Conservation (phyloP, 2,797 vertebrate genomes). For the Cheirogaleus major region DNA sequence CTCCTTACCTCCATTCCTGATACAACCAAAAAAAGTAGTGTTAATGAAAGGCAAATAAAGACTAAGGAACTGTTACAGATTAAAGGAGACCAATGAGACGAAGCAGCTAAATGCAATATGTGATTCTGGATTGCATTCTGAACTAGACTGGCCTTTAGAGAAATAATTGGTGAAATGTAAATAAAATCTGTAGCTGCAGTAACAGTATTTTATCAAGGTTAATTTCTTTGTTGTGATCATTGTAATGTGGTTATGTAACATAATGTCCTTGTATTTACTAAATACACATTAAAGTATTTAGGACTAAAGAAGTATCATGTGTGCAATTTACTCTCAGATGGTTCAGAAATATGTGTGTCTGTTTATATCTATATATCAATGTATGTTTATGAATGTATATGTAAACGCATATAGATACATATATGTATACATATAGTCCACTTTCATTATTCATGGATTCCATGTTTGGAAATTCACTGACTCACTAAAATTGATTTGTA, state of each 20-base stretch:
- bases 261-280: not conserved
- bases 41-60: not conserved
- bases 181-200: not conserved
- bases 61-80: not conserved
- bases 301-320: not conserved
- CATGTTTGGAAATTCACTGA: not conserved
- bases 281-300: not conserved
- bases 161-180: conserved; percentile 7
- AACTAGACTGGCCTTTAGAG: not conserved
- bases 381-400: not conserved
- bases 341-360: not conserved
- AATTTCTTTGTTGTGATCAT: not conserved
- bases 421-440: not conserved
- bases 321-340: not conserved
- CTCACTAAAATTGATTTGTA: not conserved
- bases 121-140: not conserved
- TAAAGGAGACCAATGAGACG: not conserved
- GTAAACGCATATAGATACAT: not conserved
- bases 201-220: not conserved
- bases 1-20: not conserved
- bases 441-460: not conserved
- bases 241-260: not conserved
- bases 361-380: too few relatives aligned
- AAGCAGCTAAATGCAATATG: not conserved
- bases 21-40: not conserved